Evolutionary conservation across 2,888 invertebrate species (phyloP).

Genomic region (Esperia sulphurella): DNA sequence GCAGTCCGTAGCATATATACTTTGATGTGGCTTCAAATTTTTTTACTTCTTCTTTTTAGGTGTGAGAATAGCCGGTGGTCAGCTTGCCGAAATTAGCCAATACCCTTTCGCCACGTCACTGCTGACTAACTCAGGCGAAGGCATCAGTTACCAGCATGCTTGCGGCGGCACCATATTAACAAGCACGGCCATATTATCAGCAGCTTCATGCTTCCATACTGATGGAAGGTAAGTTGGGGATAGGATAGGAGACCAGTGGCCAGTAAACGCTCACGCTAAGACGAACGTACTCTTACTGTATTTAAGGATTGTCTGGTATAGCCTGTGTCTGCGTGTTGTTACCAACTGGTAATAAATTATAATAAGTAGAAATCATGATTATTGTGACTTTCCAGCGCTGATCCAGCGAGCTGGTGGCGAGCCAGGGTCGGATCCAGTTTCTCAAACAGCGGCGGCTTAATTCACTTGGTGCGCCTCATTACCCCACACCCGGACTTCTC

Average conservation of each 20-base stretch:
- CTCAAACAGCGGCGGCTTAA: constrained; percentile 37
- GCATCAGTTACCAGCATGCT: constrained; percentile 29
- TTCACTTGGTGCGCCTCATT: constrained; percentile 42
- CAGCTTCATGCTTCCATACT: constrained; percentile 56
- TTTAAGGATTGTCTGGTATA: too few species aligned
- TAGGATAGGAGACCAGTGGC: too few species aligned
- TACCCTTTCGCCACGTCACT: constrained; percentile 51
- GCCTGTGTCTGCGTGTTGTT: too few species aligned
- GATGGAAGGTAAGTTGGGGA: constrained; percentile 33
- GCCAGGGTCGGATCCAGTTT: constrained; percentile 47
- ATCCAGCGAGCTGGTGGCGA: constrained; percentile 46
- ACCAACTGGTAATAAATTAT: too few species aligned
- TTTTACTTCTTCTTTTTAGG: neutral
- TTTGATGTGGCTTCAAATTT: too few species aligned
- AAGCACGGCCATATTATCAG: constrained; percentile 42
- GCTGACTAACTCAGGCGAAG: constrained; percentile 36
- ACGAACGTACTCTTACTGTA: too few species aligned
- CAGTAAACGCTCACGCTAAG: too few species aligned
- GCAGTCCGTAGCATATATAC: neutral
- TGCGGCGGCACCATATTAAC: constrained; percentile 58
- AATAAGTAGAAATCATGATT: too few species aligned
- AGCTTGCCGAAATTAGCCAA: constrained; percentile 23
- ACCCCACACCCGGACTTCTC: constrained; percentile 39
- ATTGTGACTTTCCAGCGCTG: constrained; percentile 22
- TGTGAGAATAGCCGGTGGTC: constrained; percentile 53